Conservation (phyloP, 2,113 vertebrate genomes). For the Pimephales promelas region DNA sequence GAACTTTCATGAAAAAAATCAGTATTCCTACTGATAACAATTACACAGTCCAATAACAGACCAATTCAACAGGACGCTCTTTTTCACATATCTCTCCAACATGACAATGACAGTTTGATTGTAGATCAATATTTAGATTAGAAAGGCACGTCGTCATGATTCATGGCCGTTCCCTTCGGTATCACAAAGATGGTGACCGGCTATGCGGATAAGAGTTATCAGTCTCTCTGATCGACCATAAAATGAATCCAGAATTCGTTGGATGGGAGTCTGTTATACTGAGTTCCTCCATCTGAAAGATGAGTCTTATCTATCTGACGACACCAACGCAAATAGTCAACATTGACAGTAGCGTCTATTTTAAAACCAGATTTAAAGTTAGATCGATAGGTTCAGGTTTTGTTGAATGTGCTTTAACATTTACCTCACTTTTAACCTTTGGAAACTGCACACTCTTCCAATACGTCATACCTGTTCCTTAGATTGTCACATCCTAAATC, state of each 20-base stretch:
- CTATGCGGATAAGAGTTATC: constrained; percentile 7
- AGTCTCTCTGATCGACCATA: neutral
- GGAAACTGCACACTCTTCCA: constrained; percentile 56
- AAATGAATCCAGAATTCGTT: neutral
- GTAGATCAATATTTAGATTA: constrained; percentile 60
- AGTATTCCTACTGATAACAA: constrained; percentile 59
- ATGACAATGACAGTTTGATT: constrained; percentile 55
- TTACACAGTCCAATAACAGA: constrained; percentile 48
- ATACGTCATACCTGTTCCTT: constrained; percentile 51
- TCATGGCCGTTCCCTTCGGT: neutral
- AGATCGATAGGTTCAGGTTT: neutral
- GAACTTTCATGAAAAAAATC: constrained; percentile 54
- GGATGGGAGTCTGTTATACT: neutral
- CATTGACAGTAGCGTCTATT: neutral
- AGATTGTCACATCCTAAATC: constrained; percentile 79
- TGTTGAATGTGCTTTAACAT: neutral
- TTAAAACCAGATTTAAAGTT: neutral
- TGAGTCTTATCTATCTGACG: neutral
- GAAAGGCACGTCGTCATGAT: neutral
- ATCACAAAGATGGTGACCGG: neutral
- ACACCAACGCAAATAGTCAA: constrained; percentile 6
- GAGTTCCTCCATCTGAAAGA: neutral
- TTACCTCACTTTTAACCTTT: neutral
- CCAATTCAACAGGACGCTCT: neutral
- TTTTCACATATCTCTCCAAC: neutral